Evolutionary conservation across 2,797 vertebrate genomes (phyloP), one percentile per base, ranked within the genome.

Genomic region (Poecile montanus): DNA sequence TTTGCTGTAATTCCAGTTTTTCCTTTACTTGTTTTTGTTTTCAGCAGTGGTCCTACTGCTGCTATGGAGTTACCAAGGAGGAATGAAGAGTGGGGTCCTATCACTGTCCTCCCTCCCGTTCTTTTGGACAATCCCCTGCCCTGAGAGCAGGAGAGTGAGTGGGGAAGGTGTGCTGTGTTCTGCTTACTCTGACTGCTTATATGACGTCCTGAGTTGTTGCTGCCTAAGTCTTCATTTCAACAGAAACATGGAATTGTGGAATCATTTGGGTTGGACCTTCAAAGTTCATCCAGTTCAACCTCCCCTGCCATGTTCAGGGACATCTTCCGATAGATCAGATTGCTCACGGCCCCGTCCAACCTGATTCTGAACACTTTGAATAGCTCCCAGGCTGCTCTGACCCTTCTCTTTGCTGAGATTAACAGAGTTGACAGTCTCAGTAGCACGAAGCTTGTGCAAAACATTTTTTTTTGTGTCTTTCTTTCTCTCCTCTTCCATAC

Each of bases 81-180:
- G 23, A 85, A 17, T 70, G 45, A 48, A 54, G 22, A 36, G 10
- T 18, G n/a, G 25, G 16, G 8, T 92, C 18, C 57, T 68, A 12
- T 34, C 47, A 9, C 8, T 29, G 29, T 40, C 34, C 42, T 72
- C 61, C 26, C 32, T 42, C 6, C 16, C 0, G 0, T 54, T 60
- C 19, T n/a, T 60, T 53, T 72, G 45, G 23, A 25, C 6, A 11
- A 3, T 76, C 5, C 16, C n/a, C n/a, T 50, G 26, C 0, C 0
- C 38, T 57, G 14, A 0, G 8, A 40, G 38, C 19, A 16, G 58
- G 53, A 44, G 36, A 38, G 22, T 0, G 1, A 57, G 7, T 32
- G 29, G 29, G 57, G 50, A 47, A 85, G 26, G 34, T 2, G 0
- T n/a, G 11, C 42, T 54, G 21, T 26, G 17, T 30, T 67, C 48